Percentiles rank a stretch among this genome's conserved stretches.
phyloP scores from a whole-genome alignment of 2,888 invertebrate species.

The Euphydryas editha region DNA sequence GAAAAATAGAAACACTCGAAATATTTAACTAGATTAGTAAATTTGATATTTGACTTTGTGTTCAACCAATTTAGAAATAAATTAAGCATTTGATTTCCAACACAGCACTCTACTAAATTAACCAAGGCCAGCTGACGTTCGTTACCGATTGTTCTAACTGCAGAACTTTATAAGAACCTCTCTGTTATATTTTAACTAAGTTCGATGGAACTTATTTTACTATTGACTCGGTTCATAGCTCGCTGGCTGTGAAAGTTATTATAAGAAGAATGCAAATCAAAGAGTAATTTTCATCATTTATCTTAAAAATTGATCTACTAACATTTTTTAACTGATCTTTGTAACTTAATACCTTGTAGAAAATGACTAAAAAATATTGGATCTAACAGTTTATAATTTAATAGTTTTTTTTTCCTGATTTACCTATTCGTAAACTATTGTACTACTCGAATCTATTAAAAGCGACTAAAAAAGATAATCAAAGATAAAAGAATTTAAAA shows the following conservation, averaged over 20 bases:
- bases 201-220: not conserved
- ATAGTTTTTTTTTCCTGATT: no score
- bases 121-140: conserved; percentile 31
- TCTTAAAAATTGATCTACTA: no score
- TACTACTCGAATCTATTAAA: no score
- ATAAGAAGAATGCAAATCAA: no score
- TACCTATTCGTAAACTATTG: no score
- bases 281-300: no score
- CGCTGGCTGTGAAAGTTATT: not conserved
- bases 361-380: no score
- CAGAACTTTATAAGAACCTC: conserved; percentile 25
- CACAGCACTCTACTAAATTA: conserved; percentile 33
- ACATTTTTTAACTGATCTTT: no score
- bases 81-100: conserved; percentile 34
- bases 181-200: conserved; percentile 16
- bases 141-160: conserved; percentile 27
- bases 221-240: not conserved
- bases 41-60: conserved; percentile 31
- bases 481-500: no score
- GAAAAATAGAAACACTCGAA: conserved; percentile 20
- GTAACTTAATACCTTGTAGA: no score
- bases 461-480: no score
- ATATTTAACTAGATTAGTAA: conserved; percentile 23
- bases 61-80: conserved; percentile 29
- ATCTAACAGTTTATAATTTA: no score